Evolutionary conservation across 2,888 invertebrate genomes (phyloP).

Genomic region (Drosophila sordidula): DNA sequence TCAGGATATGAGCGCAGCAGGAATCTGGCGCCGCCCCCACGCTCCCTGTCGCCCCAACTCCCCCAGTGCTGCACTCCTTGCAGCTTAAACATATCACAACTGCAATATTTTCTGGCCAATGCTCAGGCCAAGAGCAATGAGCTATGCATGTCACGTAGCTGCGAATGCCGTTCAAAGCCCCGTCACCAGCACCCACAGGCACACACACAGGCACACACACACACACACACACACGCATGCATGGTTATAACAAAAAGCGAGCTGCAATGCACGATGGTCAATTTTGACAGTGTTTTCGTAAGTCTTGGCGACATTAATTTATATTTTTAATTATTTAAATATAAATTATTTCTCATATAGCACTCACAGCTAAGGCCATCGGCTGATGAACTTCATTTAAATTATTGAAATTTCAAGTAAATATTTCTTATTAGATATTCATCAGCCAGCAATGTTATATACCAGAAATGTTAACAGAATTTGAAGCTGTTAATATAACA

Average conservation of each 20-base stretch:
- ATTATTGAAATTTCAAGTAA: no score
- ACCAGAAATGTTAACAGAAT: no score
- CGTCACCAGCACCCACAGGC: slow-evolving; percentile 29
- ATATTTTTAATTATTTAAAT: no score
- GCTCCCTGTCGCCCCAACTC: neutral
- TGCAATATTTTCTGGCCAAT: slow-evolving; percentile 72
- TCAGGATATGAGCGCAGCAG: slow-evolving; percentile 5
- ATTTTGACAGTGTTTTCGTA: neutral
- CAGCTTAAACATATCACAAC: slow-evolving; percentile 77
- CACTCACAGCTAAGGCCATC: no score
- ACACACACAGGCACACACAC: slow-evolving; percentile 9
- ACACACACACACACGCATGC: slow-evolving; percentile 14
- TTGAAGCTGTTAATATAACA: no score
- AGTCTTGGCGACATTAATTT: no score
- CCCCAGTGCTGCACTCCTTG: slow-evolving; percentile 8
- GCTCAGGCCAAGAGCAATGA: slow-evolving; percentile 67
- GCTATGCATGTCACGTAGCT: slow-evolving; percentile 78
- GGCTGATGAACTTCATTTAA: no score
- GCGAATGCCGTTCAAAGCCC: slow-evolving; percentile 52
- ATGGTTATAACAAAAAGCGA: slow-evolving; percentile 8
- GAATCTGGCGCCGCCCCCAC: slow-evolving; percentile 10
- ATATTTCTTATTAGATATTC: no score
- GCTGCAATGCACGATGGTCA: neutral
- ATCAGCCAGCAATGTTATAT: no score
- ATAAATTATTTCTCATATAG: no score